Conservation (phyloP, 2,113 vertebrate genomes). For the Calypte anna region DNA sequence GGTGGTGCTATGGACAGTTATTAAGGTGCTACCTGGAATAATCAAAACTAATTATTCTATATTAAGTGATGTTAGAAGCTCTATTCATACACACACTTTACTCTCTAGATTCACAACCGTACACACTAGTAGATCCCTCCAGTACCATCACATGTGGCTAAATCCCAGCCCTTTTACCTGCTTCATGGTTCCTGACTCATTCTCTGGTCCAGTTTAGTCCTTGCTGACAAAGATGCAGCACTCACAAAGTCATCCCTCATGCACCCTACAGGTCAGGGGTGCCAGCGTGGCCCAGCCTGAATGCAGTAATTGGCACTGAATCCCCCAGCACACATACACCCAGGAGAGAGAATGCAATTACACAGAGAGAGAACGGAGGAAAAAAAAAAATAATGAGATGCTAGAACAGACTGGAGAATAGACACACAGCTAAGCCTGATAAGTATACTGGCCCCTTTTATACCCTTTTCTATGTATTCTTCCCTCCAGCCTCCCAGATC, state of each 20-base stretch:
- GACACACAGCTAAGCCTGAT: not conserved
- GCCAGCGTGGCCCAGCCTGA: no score
- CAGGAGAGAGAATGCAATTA: not conserved
- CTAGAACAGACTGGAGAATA: not conserved
- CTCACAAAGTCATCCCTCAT: not conserved
- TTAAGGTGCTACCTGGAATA: not conserved
- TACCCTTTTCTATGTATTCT: no score
- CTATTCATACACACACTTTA: no score
- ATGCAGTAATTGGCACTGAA: not conserved
- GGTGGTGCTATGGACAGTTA: not conserved
- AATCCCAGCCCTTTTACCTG: fast-evolving
- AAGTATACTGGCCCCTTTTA: not conserved
- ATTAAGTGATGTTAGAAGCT: not conserved
- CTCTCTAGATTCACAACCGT: not conserved
- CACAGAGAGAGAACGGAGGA: not conserved
- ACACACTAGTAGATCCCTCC: fast-evolving
- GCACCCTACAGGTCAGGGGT: no score
- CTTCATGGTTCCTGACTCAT: not conserved
- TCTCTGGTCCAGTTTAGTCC: fast-evolving
- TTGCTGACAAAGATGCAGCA: fast-evolving
- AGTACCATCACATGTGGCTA: not conserved
- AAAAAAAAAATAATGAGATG: not conserved
- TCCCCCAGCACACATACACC: not conserved
- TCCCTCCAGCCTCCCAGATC: fast-evolving
- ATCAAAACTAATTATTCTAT: not conserved